Percentiles rank a stretch among this genome's conserved stretches.
phyloP scores from a whole-genome alignment of 2,888 invertebrate genomes.

The Cenopis cana region DNA sequence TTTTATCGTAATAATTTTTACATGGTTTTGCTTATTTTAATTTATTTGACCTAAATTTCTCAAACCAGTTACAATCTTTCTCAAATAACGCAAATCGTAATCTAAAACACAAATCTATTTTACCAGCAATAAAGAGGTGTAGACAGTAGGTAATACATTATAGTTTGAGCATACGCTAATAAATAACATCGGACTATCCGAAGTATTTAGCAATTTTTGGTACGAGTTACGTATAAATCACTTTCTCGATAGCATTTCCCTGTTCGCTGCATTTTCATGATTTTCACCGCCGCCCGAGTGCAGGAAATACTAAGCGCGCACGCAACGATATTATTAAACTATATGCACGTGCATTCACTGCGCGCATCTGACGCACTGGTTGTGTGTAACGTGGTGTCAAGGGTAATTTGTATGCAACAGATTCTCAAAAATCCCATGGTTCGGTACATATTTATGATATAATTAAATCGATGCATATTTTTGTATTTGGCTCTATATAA shows the following conservation, averaged over 20 bases:
- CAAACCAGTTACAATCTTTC: background rate
- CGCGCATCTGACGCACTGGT: constrained; percentile 5
- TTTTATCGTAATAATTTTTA: no score
- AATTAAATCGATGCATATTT: no score
- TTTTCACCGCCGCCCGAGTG: constrained; percentile 73
- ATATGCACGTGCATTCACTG: constrained; percentile 37
- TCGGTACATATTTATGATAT: no score
- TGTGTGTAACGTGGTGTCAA: background rate
- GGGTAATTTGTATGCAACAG: no score
- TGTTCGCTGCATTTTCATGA: constrained; percentile 73
- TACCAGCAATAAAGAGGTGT: background rate
- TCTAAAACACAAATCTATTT: background rate
- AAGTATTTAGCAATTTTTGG: constrained; percentile 64
- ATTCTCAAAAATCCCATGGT: no score
- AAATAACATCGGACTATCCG: constrained; percentile 23
- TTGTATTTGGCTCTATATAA: no score
- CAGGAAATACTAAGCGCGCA: constrained; percentile 67
- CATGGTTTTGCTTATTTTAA: no score
- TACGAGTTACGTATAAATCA: constrained; percentile 78
- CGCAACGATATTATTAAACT: constrained; percentile 61
- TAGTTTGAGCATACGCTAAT: constrained; percentile 5
- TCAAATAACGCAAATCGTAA: background rate
- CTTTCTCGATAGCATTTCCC: constrained; percentile 77
- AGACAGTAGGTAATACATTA: background rate
- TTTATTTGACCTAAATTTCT: background rate